Evolutionary conservation across 2,888 invertebrate species (phyloP).

Genomic region (Drosophila neotestacea): DNA sequence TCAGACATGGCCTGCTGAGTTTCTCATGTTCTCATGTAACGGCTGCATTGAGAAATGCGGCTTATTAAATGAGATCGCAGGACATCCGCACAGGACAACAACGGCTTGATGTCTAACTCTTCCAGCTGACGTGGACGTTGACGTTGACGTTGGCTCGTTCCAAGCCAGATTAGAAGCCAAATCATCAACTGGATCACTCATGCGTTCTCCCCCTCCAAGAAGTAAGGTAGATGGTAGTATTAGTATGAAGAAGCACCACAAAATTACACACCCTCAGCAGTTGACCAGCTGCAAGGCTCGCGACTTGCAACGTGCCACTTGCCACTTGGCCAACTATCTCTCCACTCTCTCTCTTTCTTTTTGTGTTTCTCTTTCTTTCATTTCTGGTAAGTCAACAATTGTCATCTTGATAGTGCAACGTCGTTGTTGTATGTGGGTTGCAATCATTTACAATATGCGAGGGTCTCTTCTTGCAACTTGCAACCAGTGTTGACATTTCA

Average conservation of each 20-base stretch:
- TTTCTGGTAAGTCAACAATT: constrained; percentile 55
- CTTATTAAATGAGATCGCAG: constrained; percentile 48
- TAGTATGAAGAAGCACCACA: constrained; percentile 39
- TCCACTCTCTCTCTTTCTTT: neutral
- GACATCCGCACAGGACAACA: constrained; percentile 18
- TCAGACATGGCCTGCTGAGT: constrained; percentile 29
- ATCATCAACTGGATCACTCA: constrained; percentile 72
- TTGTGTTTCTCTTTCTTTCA: constrained; percentile 15
- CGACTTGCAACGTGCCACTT: constrained; percentile 20
- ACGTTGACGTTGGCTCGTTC: constrained; percentile 63
- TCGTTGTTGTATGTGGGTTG: constrained; percentile 56
- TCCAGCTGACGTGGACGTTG: constrained; percentile 62
- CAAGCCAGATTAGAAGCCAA: constrained; percentile 51
- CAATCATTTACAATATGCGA: constrained; percentile 4
- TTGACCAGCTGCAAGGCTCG: constrained; percentile 59
- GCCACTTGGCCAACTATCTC: constrained; percentile 4
- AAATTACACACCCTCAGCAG: constrained; percentile 45
- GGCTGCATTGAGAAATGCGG: constrained; percentile 44
- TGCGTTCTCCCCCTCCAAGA: constrained; percentile 48
- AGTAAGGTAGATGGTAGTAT: neutral
- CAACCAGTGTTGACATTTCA: neutral
- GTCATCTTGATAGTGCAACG: constrained; percentile 70
- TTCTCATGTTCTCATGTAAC: constrained; percentile 33
- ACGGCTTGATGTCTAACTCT: constrained; percentile 34
- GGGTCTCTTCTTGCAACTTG: constrained; percentile 17